phyloP scores from a whole-genome alignment of 1,140 invertebrate species.

The Maniola jurtina region DNA sequence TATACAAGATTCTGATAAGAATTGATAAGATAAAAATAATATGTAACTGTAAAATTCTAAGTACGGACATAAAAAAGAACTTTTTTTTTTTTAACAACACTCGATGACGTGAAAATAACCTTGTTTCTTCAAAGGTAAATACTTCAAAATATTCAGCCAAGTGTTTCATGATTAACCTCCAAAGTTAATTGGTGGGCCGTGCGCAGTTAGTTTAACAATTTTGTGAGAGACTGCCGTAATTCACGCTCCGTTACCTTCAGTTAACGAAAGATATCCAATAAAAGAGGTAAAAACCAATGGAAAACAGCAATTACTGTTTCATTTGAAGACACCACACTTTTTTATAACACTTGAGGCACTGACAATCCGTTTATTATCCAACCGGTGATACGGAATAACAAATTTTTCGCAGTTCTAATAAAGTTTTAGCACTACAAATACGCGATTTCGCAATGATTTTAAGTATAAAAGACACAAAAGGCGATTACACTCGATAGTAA shows the following conservation, averaged over 20 bases:
- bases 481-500: constrained; percentile 40
- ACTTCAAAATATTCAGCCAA: background rate
- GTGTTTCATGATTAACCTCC: constrained; percentile 11
- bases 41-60: background rate
- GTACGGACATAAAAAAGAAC: background rate
- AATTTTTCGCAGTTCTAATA: constrained; percentile 25
- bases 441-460: constrained; percentile 45
- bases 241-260: constrained; percentile 56
- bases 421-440: constrained; percentile 25
- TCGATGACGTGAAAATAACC: constrained; percentile 7
- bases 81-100: background rate
- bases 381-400: constrained; percentile 25
- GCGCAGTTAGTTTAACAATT: constrained; percentile 10
- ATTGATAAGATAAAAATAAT: constrained; percentile 21
- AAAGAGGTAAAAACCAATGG: constrained; percentile 52
- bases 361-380: constrained; percentile 19
- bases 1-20: constrained; percentile 27
- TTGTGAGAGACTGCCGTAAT: constrained; percentile 40
- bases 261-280: constrained; percentile 49
- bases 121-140: constrained; percentile 2
- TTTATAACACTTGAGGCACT: constrained; percentile 22
- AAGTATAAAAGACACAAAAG: constrained; percentile 40
- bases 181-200: background rate
- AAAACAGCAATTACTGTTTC: constrained; percentile 43
- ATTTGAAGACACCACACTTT: constrained; percentile 22